phyloP scores from a whole-genome alignment of 1,140 invertebrate genomes.

The Euschistus heros region DNA sequence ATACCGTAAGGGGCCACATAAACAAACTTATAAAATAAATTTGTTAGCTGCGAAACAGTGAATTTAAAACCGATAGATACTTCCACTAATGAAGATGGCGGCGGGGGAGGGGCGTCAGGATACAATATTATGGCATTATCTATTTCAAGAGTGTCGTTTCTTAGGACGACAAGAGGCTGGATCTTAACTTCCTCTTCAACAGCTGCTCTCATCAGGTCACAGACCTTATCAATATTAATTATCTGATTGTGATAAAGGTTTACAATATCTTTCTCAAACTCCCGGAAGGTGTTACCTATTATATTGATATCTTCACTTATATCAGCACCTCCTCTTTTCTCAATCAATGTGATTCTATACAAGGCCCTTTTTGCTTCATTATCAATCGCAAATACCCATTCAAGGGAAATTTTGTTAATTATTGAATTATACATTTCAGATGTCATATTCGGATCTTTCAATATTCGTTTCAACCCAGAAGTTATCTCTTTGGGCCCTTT shows the following conservation, averaged over 20 bases:
- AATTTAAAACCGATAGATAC: constrained; percentile 35
- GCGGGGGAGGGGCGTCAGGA: constrained; percentile 15
- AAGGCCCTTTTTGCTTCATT: constrained; percentile 41
- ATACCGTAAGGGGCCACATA: constrained; percentile 42
- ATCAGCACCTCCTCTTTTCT: constrained; percentile 26
- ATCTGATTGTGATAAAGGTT: constrained; percentile 41
- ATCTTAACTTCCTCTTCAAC: constrained; percentile 41
- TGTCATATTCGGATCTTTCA: no score
- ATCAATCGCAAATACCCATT: constrained; percentile 34
- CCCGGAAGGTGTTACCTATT: constrained; percentile 1
- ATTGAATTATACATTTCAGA: background rate
- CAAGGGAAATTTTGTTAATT: background rate
- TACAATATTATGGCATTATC: constrained; percentile 30
- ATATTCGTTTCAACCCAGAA: no score
- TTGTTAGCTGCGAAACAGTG: constrained; percentile 40
- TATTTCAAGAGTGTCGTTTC: constrained; percentile 36
- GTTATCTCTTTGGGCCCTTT: no score
- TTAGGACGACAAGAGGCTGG: constrained; percentile 38
- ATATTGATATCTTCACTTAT: background rate
- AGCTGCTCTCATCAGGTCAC: constrained; percentile 42
- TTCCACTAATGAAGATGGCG: constrained; percentile 28
- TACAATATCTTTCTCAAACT: constrained; percentile 9
- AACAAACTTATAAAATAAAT: constrained; percentile 39
- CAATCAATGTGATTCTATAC: constrained; percentile 37
- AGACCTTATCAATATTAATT: constrained; percentile 41